A percentile compares a stretch with the other conserved stretches of the same genome.
phyloP scores from a whole-genome alignment of 1,140 invertebrate genomes.

The Hyles vespertilio region DNA sequence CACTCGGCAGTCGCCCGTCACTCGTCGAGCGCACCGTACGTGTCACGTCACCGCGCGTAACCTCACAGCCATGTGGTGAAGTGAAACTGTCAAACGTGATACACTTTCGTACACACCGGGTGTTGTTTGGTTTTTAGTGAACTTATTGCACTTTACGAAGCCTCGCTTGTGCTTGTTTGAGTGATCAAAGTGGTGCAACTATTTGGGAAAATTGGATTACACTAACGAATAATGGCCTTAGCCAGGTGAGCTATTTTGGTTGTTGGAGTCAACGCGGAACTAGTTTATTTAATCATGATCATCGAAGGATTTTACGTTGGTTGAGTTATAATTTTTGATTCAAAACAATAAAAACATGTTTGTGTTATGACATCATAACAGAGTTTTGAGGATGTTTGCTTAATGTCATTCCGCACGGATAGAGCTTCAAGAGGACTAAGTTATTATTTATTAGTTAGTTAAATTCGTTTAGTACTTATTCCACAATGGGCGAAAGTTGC shows the following conservation, averaged over 20 bases:
- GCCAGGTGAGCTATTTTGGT: slow-evolving; percentile 74
- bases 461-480: slow-evolving; percentile 33
- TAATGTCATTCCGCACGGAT: too few species aligned
- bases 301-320: slow-evolving; percentile 58
- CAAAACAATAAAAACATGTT: slow-evolving; percentile 22
- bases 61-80: slow-evolving; percentile 67
- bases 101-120: slow-evolving; percentile 49
- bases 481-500: slow-evolving; percentile 70
- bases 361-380: neutral
- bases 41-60: slow-evolving; percentile 42
- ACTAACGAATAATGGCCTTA: slow-evolving; percentile 74
- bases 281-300: slow-evolving; percentile 67
- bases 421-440: too few species aligned
- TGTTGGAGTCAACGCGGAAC: slow-evolving; percentile 72
- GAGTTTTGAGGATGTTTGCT: too few species aligned
- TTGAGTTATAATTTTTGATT: slow-evolving; percentile 41
- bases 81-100: slow-evolving; percentile 74
- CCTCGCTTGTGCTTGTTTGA: slow-evolving; percentile 53
- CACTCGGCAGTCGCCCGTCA: slow-evolving; percentile 44
- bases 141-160: slow-evolving; percentile 34
- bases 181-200: slow-evolving; percentile 59
- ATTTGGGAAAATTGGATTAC: slow-evolving; percentile 71
- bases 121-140: slow-evolving; percentile 42
- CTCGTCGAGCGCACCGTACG: slow-evolving; percentile 45
- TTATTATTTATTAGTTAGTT: slow-evolving; percentile 12